These are phyloP conservation scores for Pangasianodon hypophthalmus DNA, from an alignment of 2,113 vertebrate species.

Conservation along the genomic window DNA sequence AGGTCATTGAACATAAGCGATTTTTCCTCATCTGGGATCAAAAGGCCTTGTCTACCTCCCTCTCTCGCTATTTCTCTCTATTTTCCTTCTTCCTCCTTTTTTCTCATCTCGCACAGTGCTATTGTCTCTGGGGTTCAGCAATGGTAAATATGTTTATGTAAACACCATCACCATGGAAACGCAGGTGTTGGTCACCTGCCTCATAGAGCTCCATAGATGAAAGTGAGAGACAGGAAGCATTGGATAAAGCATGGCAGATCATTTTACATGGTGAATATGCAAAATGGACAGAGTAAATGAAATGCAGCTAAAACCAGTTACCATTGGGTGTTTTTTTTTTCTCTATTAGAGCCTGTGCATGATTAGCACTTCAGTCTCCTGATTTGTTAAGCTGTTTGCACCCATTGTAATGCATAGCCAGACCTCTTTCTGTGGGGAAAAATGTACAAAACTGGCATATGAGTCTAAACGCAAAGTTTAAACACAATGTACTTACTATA, in stretches of 20 bases:
- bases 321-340: neutral
- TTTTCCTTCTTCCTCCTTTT: neutral
- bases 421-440: neutral
- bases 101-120: neutral
- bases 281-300: neutral
- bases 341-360: neutral
- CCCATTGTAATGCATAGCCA: neutral
- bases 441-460: no score
- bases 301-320: neutral
- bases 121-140: slow-evolving; percentile 14
- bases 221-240: neutral
- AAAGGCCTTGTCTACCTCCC: neutral
- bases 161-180: slow-evolving; percentile 50
- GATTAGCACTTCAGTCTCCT: neutral
- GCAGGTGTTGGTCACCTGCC: slow-evolving; percentile 44
- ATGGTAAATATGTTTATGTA: slow-evolving; percentile 47
- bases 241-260: neutral
- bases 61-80: neutral
- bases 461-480: neutral
- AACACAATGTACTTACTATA: neutral
- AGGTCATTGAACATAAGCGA: neutral
- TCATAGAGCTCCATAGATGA: slow-evolving; percentile 5
- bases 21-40: neutral
- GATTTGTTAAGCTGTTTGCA: neutral
- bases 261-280: neutral